These are phyloP conservation scores for Botia kubotai DNA, from an alignment of 2,797 vertebrate genomes.

Conservation along the genomic window DNA sequence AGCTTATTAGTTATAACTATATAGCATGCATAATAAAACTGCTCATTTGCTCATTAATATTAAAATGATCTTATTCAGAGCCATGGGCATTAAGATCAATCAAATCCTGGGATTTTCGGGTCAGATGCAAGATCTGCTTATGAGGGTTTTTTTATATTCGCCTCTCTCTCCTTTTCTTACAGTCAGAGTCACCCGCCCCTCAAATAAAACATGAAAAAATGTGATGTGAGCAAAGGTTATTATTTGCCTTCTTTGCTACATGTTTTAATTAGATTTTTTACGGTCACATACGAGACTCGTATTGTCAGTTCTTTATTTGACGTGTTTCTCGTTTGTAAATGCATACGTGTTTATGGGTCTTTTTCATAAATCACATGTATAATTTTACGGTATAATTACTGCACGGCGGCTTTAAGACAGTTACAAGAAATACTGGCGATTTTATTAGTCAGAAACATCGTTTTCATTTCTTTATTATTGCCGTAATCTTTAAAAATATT, in stretches of 20 bases:
- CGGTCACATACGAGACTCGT: conserved; percentile 51
- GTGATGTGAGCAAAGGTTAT: conserved; percentile 79
- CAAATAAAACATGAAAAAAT: conserved; percentile 67
- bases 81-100: conserved; percentile 99
- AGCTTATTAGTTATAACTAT: conserved; percentile 99
- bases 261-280: conserved; percentile 79
- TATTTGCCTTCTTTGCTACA: conserved; percentile 76
- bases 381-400: conserved; percentile 36
- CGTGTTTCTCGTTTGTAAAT: conserved; percentile 59
- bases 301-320: conserved; percentile 47
- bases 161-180: conserved; percentile 81
- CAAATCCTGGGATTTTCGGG: conserved; percentile 99
- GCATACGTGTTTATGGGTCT: conserved; percentile 50
- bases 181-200: conserved; percentile 76
- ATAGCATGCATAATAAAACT: conserved; percentile 99
- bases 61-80: conserved; percentile 99
- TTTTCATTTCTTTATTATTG: not conserved
- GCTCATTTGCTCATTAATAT: conserved; percentile 99
- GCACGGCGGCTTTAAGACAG: conserved; percentile 45
- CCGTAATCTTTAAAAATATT: too few species aligned
- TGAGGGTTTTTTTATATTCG: conserved; percentile 78
- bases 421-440: conserved; percentile 30
- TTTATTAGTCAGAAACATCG: not conserved
- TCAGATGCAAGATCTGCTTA: conserved; percentile 99
- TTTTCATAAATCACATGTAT: conserved; percentile 31